Evolutionary conservation across 2,888 invertebrate species (phyloP).

Genomic region (Dugesia japonica): DNA sequence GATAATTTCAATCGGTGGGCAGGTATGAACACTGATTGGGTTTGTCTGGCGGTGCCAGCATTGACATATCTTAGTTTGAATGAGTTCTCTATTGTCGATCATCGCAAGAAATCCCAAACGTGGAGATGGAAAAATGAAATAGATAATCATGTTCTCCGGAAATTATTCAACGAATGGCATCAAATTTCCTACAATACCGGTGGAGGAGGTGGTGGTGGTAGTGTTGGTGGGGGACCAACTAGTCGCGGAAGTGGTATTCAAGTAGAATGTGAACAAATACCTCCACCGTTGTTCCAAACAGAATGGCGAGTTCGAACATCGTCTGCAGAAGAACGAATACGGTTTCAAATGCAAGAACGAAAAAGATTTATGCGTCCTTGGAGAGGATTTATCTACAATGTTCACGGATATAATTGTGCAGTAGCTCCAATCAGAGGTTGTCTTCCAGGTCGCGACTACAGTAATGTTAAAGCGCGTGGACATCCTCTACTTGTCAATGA

Average conservation of each 20-base stretch:
- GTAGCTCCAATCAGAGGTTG: constrained; percentile 57
- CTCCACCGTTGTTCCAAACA: constrained; percentile 54
- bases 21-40: neutral
- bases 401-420: constrained; percentile 68
- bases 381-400: constrained; percentile 71
- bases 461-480: constrained; percentile 58
- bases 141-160: neutral
- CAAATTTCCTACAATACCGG: neutral
- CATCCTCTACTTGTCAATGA: constrained; percentile 65
- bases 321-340: constrained; percentile 54
- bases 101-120: neutral
- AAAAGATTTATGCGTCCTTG: constrained; percentile 71
- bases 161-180: neutral
- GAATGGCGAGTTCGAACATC: constrained; percentile 66
- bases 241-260: no score
- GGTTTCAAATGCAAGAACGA: constrained; percentile 53
- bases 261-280: neutral
- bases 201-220: neutral
- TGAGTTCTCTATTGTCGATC: neutral
- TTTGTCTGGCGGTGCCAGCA: neutral
- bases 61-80: neutral
- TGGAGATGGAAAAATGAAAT: neutral
- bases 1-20: neutral
- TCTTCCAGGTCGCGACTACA: constrained; percentile 36
- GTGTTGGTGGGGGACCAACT: neutral